Evolutionary conservation across 2,888 invertebrate genomes (phyloP).

Genomic region (Caenorhabditis japonica): DNA sequence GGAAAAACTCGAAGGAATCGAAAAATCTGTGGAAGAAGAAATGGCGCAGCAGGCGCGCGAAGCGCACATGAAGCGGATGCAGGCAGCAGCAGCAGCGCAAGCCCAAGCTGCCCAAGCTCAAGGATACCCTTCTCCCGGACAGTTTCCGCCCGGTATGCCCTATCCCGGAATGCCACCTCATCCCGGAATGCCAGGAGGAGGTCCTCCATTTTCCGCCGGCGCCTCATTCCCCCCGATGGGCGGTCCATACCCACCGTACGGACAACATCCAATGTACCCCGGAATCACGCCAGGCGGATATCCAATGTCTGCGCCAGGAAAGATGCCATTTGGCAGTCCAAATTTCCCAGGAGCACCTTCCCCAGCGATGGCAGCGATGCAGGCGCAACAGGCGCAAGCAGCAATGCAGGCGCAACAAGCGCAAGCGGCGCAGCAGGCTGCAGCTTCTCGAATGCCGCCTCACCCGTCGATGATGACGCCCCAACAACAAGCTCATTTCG

Average conservation of each 20-base stretch:
- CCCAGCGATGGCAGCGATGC: slow-evolving; percentile 38
- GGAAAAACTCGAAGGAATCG: slow-evolving; percentile 47
- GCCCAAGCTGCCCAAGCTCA: not conserved
- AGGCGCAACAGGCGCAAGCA: not conserved
- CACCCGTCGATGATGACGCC: slow-evolving; percentile 36
- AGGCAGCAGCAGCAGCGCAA: slow-evolving; percentile 6
- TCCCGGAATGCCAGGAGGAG: slow-evolving; percentile 18
- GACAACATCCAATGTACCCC: not conserved
- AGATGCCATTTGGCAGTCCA: slow-evolving; percentile 39
- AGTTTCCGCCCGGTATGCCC: slow-evolving; percentile 29
- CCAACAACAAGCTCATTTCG: slow-evolving; percentile 14
- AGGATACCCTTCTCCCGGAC: slow-evolving; percentile 41
- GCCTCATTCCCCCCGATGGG: slow-evolving; percentile 30
- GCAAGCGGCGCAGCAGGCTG: not conserved
- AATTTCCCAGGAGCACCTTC: slow-evolving; percentile 13
- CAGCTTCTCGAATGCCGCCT: slow-evolving; percentile 4
- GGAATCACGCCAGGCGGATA: not conserved
- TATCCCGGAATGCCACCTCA: slow-evolving; percentile 24
- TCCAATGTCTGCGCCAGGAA: slow-evolving; percentile 24
- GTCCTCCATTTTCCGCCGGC: slow-evolving; percentile 40
- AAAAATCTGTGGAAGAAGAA: slow-evolving; percentile 34
- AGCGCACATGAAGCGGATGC: slow-evolving; percentile 27
- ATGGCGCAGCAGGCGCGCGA: slow-evolving; percentile 20
- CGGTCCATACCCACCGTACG: slow-evolving; percentile 13
- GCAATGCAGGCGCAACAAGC: not conserved